These are phyloP conservation scores for Oophaga pumilio DNA, from an alignment of 2,113 vertebrate species.

Conservation along the genomic window DNA sequence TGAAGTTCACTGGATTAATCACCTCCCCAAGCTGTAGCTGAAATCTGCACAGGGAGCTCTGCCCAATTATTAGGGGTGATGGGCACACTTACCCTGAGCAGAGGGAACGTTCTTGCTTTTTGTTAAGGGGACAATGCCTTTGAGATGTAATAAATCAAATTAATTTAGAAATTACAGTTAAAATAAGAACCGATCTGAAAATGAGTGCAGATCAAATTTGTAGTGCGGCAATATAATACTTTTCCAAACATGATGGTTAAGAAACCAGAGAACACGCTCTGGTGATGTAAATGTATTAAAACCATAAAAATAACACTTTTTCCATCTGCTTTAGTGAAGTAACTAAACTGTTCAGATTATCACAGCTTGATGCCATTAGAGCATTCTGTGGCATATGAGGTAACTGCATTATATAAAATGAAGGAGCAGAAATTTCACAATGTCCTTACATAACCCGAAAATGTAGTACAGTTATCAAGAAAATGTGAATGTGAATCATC, in stretches of 20 bases:
- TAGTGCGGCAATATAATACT: not conserved
- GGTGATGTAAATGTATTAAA: not conserved
- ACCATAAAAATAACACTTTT: constrained; percentile 7
- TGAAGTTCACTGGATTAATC: too few species aligned
- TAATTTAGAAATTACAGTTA: not conserved
- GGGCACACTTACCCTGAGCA: too few species aligned
- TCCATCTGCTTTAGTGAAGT: constrained; percentile 21
- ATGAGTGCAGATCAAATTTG: not conserved
- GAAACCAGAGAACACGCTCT: not conserved
- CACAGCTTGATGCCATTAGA: constrained; percentile 1
- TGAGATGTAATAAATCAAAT: not conserved
- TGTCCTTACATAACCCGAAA: not conserved
- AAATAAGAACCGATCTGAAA: not conserved
- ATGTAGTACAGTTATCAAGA: not conserved
- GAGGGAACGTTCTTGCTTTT: too few species aligned
- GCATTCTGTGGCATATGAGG: constrained; percentile 12
- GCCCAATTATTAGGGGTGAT: too few species aligned
- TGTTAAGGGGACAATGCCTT: not conserved
- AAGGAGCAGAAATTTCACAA: not conserved
- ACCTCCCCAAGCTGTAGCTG: too few species aligned
- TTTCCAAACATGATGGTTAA: not conserved
- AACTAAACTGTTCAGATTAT: not conserved
- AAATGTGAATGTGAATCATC: not conserved
- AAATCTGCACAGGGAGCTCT: too few species aligned
- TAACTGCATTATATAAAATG: not conserved